Percentiles rank a stretch among this genome's conserved stretches.
Evolutionary conservation across 2,113 vertebrate genomes (phyloP).

Genomic region (Apus apus): DNA sequence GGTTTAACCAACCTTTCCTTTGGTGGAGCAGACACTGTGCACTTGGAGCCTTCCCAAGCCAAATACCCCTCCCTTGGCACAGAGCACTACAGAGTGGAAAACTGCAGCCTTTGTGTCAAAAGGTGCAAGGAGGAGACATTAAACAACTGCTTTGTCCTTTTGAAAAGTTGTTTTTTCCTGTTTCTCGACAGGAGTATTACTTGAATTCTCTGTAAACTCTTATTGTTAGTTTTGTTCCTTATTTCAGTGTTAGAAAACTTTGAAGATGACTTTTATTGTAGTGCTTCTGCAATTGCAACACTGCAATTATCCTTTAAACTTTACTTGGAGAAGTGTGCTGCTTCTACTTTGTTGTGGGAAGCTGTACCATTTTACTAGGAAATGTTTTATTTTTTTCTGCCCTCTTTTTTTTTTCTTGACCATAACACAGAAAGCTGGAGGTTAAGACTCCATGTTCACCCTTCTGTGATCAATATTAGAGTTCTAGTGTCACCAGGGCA

Average conservation of each 20-base stretch:
- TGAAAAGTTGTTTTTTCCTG: not conserved
- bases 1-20: not conserved
- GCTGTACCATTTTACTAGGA: not conserved
- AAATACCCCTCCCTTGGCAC: not conserved
- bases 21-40: not conserved
- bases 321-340: fast-evolving
- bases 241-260: not conserved
- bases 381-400: not conserved
- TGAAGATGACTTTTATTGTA: not conserved
- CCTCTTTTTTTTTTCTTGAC: not conserved
- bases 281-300: not conserved
- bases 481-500: not conserved
- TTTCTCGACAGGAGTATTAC: not conserved
- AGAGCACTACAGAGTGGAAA: not conserved
- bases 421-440: not conserved
- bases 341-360: not conserved
- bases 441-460: not conserved
- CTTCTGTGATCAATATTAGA: not conserved
- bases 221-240: not conserved
- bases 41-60: not conserved
- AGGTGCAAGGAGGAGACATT: not conserved
- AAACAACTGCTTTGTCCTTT: not conserved
- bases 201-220: not conserved
- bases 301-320: not conserved
- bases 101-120: not conserved